Base-by-base conservation (phyloP, 2,888 invertebrate genomes). In the Cephalotes varians region DNA sequence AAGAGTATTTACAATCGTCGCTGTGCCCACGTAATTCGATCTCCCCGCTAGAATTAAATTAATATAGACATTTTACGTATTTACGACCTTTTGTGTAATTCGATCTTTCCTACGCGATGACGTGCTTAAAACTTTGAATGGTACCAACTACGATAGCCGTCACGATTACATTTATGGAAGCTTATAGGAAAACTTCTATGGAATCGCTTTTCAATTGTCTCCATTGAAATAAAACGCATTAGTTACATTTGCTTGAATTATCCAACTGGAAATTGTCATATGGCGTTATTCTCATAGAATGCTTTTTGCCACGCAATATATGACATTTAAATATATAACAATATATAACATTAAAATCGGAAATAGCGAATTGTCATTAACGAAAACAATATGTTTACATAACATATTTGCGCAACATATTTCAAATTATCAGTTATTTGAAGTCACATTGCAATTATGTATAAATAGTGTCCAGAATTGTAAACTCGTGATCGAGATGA, bases 61-160 rank as follows among this genome's bases (percentile, higher is more conserved):
- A 40, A 34, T 67, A 77, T 6, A 15, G 25, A 76, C 51, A 49
- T 25, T 67, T 44, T 31, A 77, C 6, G 54, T 77, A 67, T 67
- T 77, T 77, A 77, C 54, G 10, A 31, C 15, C 25, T 56, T 69
- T 34, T 56, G 31, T 44, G 18, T 56, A 77, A 69, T 77, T 56
- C 44, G 44, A 56, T 77, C 40, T 67, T 56, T 67, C 7, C 28
- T 77, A 77, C 40, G 31, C 31, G 15, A 28, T 65, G n/a, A 9
- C 15, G 12, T 56, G 56, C 44, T 77, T 77, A 44, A 77, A 77
- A 77, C 69, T 77, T 77, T 67, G 56, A 77, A 44, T 67, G 40
- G 28, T 44, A 56, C 69, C 21, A 40, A 77, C 65, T 51, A 25
- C 21, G 18, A 67, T 31, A 44, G 69, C 34, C 31, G 40, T 37